Conservation (phyloP, 2,888 invertebrate species). For the Ceratothoa steindachneri region DNA sequence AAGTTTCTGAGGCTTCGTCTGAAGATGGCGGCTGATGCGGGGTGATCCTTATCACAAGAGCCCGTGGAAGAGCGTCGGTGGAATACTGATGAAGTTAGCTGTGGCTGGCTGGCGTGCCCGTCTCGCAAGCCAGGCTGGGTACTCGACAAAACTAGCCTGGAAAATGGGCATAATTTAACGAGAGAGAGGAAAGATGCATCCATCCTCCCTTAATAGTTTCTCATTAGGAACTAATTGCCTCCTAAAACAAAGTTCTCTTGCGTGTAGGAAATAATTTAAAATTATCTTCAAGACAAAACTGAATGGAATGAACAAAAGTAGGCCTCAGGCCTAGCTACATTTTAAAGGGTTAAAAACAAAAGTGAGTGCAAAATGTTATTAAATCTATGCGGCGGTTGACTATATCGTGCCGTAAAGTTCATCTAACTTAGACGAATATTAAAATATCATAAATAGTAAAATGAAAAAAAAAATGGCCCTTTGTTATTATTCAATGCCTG, state of each 20-base stretch:
- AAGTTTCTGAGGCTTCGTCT: neutral
- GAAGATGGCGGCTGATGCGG: neutral
- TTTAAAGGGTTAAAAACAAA: no score
- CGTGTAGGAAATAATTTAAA: neutral
- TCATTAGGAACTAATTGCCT: neutral
- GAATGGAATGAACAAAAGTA: neutral
- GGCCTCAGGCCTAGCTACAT: neutral
- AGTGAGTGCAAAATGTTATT: no score
- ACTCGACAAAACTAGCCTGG: neutral
- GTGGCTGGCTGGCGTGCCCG: neutral
- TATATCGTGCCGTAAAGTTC: no score
- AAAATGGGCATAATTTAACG: neutral
- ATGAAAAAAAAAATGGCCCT: no score
- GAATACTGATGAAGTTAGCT: neutral
- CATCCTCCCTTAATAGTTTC: neutral
- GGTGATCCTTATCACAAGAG: neutral
- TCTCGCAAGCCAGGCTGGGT: neutral
- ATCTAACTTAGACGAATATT: no score
- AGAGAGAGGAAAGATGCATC: neutral
- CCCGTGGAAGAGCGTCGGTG: neutral
- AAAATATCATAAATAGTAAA: no score
- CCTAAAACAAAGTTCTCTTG: neutral
- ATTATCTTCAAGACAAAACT: neutral
- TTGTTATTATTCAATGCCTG: no score
- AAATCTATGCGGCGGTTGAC: no score